Percentiles rank a stretch among this genome's conserved stretches.
phyloP scores from a whole-genome alignment of 2,888 invertebrate species.

The Epinotia demarniana region DNA sequence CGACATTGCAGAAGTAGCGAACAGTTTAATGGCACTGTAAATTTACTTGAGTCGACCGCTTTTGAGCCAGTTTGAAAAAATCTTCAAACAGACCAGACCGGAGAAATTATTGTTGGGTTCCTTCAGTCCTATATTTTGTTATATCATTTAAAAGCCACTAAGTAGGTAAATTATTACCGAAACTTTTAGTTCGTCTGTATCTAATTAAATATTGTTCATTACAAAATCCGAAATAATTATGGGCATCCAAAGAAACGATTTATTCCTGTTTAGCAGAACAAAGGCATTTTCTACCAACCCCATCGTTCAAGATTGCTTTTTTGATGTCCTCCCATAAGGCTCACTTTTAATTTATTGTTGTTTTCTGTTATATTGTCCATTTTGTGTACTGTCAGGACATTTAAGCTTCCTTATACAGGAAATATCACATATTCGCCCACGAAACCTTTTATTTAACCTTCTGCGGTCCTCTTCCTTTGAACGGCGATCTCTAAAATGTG shows the following conservation, averaged over 20 bases:
- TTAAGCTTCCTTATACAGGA: conserved; percentile 13
- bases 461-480: conserved; percentile 43
- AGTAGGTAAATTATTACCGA: not conserved
- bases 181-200: not conserved
- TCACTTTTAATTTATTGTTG: not conserved
- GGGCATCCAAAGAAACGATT: not conserved
- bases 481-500: conserved; percentile 50
- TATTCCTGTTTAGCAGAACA: not conserved
- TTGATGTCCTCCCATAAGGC: not conserved
- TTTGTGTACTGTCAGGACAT: not conserved
- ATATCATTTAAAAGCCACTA: not conserved
- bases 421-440: conserved; percentile 30
- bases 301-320: not conserved
- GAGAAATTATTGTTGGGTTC: conserved; percentile 20
- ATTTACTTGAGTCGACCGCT: conserved; percentile 59
- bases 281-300: not conserved
- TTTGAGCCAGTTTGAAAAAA: conserved; percentile 65
- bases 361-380: conserved; percentile 3
- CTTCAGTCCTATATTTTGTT: not conserved
- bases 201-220: not conserved
- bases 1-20: conserved; percentile 62
- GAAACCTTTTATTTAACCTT: conserved; percentile 38
- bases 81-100: conserved; percentile 10
- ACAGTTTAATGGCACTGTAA: conserved; percentile 67
- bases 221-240: not conserved